These are phyloP conservation scores for Arizona elegans DNA, from an alignment of 2,113 vertebrate species.

Conservation along the genomic window DNA sequence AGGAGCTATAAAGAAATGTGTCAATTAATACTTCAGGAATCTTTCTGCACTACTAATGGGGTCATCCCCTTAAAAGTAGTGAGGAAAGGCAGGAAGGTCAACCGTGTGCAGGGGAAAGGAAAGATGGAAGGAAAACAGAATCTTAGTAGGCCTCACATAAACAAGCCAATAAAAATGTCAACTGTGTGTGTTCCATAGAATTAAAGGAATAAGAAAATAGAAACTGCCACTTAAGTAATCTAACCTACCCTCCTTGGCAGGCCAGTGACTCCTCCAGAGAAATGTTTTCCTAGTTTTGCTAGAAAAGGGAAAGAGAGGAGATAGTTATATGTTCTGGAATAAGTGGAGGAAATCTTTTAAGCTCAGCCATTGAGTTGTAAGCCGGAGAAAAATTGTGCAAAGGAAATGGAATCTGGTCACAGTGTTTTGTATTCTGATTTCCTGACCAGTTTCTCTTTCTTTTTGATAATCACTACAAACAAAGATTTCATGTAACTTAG, in stretches of 20 bases:
- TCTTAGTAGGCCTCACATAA: conserved; percentile 23
- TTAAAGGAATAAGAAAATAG: conserved; percentile 52
- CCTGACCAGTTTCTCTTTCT: background rate
- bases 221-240: conserved; percentile 51
- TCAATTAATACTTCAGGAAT: conserved; percentile 37
- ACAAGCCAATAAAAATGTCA: conserved; percentile 47
- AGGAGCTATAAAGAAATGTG: conserved; percentile 41
- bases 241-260: conserved; percentile 22
- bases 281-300: conserved; percentile 37
- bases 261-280: conserved; percentile 38
- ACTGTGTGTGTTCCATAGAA: conserved; percentile 22
- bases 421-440: background rate
- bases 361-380: background rate
- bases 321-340: background rate
- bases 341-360: background rate
- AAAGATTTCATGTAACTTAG: background rate
- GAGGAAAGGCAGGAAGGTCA: background rate
- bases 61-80: background rate
- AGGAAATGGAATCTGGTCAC: background rate
- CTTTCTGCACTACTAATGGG: conserved; percentile 33
- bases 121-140: conserved; percentile 52
- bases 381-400: conserved; percentile 1
- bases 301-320: conserved; percentile 40
- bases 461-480: background rate
- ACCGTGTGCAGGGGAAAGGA: conserved; percentile 57